Base-by-base conservation (phyloP, 2,888 invertebrate genomes). In the Carcina quercana region DNA sequence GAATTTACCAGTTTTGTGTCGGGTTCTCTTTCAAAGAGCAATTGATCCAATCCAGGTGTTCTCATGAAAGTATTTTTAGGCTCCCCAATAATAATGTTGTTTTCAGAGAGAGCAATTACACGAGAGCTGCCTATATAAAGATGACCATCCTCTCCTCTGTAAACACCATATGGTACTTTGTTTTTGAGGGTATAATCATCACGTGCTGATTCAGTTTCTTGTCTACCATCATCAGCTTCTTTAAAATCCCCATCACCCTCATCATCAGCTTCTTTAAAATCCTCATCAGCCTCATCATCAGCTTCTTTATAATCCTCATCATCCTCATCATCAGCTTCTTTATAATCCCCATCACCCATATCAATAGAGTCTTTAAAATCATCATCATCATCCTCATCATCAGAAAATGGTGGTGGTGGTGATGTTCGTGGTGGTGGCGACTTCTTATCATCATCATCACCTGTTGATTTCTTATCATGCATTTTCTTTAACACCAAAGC, bases 91-190 rank as follows among this genome's bases (percentile, higher is more conserved):
- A 3, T 28, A 10, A 33, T 13, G 14, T 27, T 14, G n/a, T 24
- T 25, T 8, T 8, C 13, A 2, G 15, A n/a, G n/a, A n/a, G 11
- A 19, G 19, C 30, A 20, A 34, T 28, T 8, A 40, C 28, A 11
- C 6, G 4, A 8, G 13, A 13, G 24, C 35, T 40, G 22, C 40
- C 37, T 26, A 40, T 33, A 22, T 33, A 15, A 11, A 37, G 13
- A 7, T 28, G 32, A 3, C 31, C 30, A 19, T 34, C 21, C 5
- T 32, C 28, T 8, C 25, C 32, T 11, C 38, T 28, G n/a, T n/a
- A n/a, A 13, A 38, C 24, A 2, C 38, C 38, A 25, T 30, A 34
- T 8, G 34, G 30, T 15, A 35, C 13, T 24, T 38, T 35, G 5
- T 22, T 8, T n/a, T 24, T 24, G 2, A 11, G n/a, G 22, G 6